These are phyloP conservation scores for Parnassius mnemosyne DNA, from an alignment of 2,888 invertebrate genomes.

Conservation along the genomic window DNA sequence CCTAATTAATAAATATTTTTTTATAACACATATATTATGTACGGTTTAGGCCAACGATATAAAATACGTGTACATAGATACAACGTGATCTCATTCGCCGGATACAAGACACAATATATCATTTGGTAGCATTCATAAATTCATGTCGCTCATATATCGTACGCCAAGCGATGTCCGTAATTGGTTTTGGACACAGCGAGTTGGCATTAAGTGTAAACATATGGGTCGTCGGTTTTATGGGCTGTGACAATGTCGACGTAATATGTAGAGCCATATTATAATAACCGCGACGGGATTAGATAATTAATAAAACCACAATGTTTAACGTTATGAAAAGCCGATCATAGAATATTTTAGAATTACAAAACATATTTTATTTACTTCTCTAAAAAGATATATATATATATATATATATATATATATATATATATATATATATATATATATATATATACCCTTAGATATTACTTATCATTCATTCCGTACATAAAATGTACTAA, in stretches of 20 bases:
- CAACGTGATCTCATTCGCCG: slow-evolving; percentile 11
- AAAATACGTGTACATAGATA: background rate
- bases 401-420: too few relatives aligned
- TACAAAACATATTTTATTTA: background rate
- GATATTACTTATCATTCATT: too few relatives aligned
- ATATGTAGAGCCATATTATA: slow-evolving; percentile 4
- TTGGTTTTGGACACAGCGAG: slow-evolving; percentile 54
- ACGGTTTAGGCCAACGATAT: background rate
- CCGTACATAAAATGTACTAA: too few relatives aligned
- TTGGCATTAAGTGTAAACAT: slow-evolving; percentile 41
- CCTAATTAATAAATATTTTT: too few relatives aligned
- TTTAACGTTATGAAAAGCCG: background rate
- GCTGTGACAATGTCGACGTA: slow-evolving; percentile 10
- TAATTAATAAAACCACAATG: slow-evolving; percentile 15
- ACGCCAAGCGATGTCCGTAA: slow-evolving; percentile 60
- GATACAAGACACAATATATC: slow-evolving; percentile 25
- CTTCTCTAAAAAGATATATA: too few relatives aligned
- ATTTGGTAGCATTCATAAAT: slow-evolving; percentile 33
- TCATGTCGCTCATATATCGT: slow-evolving; percentile 46
- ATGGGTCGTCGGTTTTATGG: slow-evolving; percentile 29
- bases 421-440: too few relatives aligned
- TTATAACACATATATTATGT: too few relatives aligned
- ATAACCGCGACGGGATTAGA: slow-evolving; percentile 1
- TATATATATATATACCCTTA: too few relatives aligned
- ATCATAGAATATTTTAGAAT: background rate